A percentile compares a stretch with the other conserved stretches of the same genome.
phyloP scores from a whole-genome alignment of 2,888 invertebrate genomes.

The Anodontia alba region DNA sequence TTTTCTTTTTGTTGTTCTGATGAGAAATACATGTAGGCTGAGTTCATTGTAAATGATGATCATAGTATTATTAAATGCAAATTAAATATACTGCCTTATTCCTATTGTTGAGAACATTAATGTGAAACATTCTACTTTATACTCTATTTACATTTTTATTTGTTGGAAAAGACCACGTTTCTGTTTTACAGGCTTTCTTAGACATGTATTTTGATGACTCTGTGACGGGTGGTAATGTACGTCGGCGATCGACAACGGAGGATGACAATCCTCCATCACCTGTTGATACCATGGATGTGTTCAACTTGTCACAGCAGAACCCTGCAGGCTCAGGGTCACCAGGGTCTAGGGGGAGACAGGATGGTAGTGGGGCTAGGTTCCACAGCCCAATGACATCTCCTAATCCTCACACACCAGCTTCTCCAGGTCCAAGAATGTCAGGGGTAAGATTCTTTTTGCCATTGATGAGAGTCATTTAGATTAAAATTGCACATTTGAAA shows the following conservation, averaged over 20 bases:
- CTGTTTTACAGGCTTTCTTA: slow-evolving; percentile 89
- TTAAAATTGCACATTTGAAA: too few species aligned
- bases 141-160: too few species aligned
- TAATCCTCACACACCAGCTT: slow-evolving; percentile 94
- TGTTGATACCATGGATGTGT: slow-evolving; percentile 88
- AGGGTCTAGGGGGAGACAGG: slow-evolving; percentile 86
- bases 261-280: slow-evolving; percentile 99
- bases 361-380: slow-evolving; percentile 88
- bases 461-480: too few species aligned
- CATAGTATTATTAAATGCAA: too few species aligned
- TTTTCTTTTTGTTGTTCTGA: too few species aligned
- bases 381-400: slow-evolving; percentile 93
- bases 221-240: slow-evolving; percentile 88
- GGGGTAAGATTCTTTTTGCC: slow-evolving; percentile 63
- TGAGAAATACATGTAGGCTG: too few species aligned
- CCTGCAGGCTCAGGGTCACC: slow-evolving; percentile 66
- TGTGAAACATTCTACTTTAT: too few species aligned
- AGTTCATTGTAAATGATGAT: too few species aligned
- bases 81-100: too few species aligned
- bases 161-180: too few species aligned
- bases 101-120: too few species aligned
- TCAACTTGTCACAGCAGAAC: slow-evolving; percentile 77
- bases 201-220: slow-evolving; percentile 97
- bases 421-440: slow-evolving; percentile 86
- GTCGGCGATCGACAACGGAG: slow-evolving; percentile 94